Conservation (phyloP, 2,113 vertebrate genomes). For the Oceanodroma tethys region DNA sequence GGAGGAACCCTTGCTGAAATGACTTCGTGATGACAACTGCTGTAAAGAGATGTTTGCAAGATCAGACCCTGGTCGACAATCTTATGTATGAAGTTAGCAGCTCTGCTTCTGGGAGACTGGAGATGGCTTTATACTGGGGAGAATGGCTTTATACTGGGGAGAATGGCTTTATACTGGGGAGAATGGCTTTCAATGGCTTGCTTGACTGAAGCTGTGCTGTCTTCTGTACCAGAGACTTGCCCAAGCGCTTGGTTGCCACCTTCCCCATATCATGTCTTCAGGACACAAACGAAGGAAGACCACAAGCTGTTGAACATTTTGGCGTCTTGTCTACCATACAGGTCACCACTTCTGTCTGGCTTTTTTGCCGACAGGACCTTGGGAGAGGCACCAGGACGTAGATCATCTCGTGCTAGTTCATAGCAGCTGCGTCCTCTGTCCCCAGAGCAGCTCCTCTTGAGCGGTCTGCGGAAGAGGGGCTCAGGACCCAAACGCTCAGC, state of each 20-base stretch:
- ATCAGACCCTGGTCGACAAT: neutral
- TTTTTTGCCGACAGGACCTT: neutral
- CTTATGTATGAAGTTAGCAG: neutral
- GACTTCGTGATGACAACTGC: neutral
- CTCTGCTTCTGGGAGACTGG: neutral
- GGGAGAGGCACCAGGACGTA: neutral
- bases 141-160: no score
- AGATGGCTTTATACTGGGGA: neutral
- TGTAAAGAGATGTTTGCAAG: neutral
- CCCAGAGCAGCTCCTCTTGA: neutral
- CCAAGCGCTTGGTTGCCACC: neutral
- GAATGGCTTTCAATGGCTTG: neutral
- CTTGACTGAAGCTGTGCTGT: neutral
- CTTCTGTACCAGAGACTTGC: neutral
- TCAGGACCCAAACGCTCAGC: neutral
- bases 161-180: no score
- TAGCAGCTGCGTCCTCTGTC: neutral
- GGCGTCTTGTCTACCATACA: fast-evolving
- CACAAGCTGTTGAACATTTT: neutral
- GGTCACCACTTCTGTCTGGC: neutral
- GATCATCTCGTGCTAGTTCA: neutral
- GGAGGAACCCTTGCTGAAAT: neutral
- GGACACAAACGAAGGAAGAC: neutral
- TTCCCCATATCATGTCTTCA: neutral
- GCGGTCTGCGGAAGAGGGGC: neutral